Conservation (phyloP, 2,888 invertebrate genomes). For the Isotomurus palustris region DNA sequence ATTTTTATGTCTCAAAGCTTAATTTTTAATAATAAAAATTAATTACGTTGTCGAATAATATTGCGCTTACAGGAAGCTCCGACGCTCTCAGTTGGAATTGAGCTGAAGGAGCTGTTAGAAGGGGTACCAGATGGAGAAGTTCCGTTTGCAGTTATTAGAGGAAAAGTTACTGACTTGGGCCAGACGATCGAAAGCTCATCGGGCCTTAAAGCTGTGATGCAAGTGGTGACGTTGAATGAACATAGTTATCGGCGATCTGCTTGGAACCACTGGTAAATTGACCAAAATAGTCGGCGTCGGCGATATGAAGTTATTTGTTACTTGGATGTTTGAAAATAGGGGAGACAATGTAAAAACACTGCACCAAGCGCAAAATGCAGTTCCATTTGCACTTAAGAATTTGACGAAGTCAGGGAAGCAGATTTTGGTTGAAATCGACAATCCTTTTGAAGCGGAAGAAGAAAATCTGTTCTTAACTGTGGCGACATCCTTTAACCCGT, state of each 20-base stretch:
- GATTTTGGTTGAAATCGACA: constrained; percentile 35
- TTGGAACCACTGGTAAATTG: constrained; percentile 41
- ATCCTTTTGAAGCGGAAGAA: constrained; percentile 36
- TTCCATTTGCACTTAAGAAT: constrained; percentile 38
- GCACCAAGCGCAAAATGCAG: constrained; percentile 38
- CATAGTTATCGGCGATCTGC: constrained; percentile 40
- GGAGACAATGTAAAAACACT: constrained; percentile 39
- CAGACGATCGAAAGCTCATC: constrained; percentile 34
- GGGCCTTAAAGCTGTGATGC: constrained; percentile 40
- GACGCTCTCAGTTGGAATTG: constrained; percentile 30
- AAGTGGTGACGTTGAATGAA: constrained; percentile 42
- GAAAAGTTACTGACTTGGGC: constrained; percentile 33
- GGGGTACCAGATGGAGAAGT: constrained; percentile 15
- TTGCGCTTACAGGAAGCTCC: constrained; percentile 36
- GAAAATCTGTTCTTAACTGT: constrained; percentile 40
- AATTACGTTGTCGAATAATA: background rate
- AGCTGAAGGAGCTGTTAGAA: constrained; percentile 26
- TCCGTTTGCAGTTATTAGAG: constrained; percentile 35
- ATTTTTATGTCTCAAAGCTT: background rate
- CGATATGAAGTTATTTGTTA: constrained; percentile 3
- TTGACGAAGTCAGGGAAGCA: constrained; percentile 10
- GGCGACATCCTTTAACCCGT: constrained; percentile 42
- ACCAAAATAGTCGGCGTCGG: constrained; percentile 3
- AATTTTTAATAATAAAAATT: background rate
- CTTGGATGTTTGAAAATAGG: constrained; percentile 25